phyloP scores from a whole-genome alignment of 2,797 vertebrate species.

The Peromyscus eremicus region DNA sequence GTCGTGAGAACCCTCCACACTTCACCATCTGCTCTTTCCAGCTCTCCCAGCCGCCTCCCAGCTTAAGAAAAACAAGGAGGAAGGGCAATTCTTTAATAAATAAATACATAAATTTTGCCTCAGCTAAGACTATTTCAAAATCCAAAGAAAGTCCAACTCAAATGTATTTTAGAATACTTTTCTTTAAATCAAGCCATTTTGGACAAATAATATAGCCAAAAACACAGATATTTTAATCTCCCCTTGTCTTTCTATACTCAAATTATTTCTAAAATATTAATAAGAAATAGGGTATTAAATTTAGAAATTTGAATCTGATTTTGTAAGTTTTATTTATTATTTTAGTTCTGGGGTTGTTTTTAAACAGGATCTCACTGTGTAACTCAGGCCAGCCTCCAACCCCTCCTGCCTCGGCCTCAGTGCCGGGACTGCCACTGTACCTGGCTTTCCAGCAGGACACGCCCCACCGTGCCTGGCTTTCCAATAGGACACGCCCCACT shows the following conservation, averaged over 20 bases:
- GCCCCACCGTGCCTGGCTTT: neutral
- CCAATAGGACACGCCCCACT: too few relatives aligned
- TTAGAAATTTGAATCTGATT: neutral
- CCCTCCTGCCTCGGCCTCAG: neutral
- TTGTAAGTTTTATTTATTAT: neutral
- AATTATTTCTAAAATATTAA: neutral
- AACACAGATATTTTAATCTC: neutral
- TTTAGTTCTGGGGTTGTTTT: neutral
- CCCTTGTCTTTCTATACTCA: conserved; percentile 22
- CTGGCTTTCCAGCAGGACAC: neutral
- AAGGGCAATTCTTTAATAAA: neutral
- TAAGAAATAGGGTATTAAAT: conserved; percentile 20
- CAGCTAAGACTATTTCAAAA: conserved; percentile 46
- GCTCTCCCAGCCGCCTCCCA: neutral
- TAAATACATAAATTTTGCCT: neutral
- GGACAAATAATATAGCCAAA: neutral
- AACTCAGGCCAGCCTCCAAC: too few relatives aligned
- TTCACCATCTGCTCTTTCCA: conserved; percentile 17
- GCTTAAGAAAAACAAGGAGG: conserved; percentile 25
- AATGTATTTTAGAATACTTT: conserved; percentile 34
- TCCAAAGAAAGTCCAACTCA: neutral
- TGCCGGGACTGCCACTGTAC: neutral
- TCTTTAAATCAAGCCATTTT: neutral
- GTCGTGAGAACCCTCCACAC: conserved; percentile 74
- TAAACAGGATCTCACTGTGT: neutral